Base-by-base conservation (phyloP, 2,888 invertebrate genomes). In the Listrodromus nycthemerus region DNA sequence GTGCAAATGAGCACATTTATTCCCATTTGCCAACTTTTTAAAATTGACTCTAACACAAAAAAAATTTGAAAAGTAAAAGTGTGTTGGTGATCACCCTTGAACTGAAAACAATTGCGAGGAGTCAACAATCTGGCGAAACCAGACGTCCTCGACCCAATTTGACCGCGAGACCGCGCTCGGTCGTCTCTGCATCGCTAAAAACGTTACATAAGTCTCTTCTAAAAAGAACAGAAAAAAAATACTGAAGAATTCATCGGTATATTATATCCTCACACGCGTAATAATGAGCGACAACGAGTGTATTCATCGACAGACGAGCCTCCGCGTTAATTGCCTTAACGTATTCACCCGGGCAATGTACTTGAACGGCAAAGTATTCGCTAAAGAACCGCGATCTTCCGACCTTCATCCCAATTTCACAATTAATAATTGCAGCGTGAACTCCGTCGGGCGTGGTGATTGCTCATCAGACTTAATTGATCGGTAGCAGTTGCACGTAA, bases 101-200 rank as follows among this genome's bases (percentile, higher is more conserved):
- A 85, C 84, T 85, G 79, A 71, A 85, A 85, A 82, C 77, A 80
- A 86, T 86, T 75, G 74, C 52, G 74, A 69, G 66, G 75, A 82
- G 83, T 83, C 83, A 84, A 83, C 66, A 85, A 82, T 86, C 84
- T 61, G 79, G 21, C 82, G 48, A 77, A 85, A 85, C 83, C 84
- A 70, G 87, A 70, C 76, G 83, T 74, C 87, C 87, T 81, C 86
- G 86, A 85, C 85, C 87, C 69, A 85, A 82, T 85, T 86, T 48
- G 66, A 27, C 24, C 58, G 30, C 58, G 74, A 70, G 65, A 74
- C 63, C 61, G 58, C 13, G 27, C 66, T 37, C 66, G 70, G 19
- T 27, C 41, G 48, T 21, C 45, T 76, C 48, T 30, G 67, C 66
- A 41, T 52, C 61, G 33, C 66, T 80, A 67, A 67, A 73, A 80